phyloP scores from a whole-genome alignment of 1,140 invertebrate species.

The Sitophilus oryzae region DNA sequence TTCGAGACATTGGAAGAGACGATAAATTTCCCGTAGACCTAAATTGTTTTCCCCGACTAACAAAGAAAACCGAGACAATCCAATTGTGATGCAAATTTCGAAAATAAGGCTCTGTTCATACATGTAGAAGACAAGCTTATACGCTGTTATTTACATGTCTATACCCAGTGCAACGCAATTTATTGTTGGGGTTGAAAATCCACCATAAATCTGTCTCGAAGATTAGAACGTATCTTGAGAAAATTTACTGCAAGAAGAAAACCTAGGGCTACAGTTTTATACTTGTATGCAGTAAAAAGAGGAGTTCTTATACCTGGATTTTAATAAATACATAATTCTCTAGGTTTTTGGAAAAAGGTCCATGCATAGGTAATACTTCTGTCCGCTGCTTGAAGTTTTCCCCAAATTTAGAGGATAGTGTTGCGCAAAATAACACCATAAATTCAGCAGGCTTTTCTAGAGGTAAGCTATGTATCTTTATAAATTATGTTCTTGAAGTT shows the following conservation, averaged over 20 bases:
- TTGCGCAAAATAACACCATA: too few relatives aligned
- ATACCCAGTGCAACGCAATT: constrained; percentile 13
- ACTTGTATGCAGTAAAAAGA: background rate
- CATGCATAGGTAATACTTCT: too few relatives aligned
- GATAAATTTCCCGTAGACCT: constrained; percentile 16
- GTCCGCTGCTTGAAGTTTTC: too few relatives aligned
- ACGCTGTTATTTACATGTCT: constrained; percentile 17
- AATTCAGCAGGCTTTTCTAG: too few relatives aligned
- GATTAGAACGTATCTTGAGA: background rate
- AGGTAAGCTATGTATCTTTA: too few relatives aligned
- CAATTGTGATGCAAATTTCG: constrained; percentile 21
- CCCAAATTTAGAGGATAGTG: too few relatives aligned
- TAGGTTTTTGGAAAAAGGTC: background rate
- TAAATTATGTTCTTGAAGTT: too few relatives aligned
- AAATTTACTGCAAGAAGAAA: constrained; percentile 2
- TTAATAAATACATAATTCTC: constrained; percentile 1
- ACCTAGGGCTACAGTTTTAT: background rate
- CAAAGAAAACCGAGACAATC: constrained; percentile 22
- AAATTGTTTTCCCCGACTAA: constrained; percentile 20
- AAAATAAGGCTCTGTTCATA: constrained; percentile 22
- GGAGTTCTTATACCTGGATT: constrained; percentile 1
- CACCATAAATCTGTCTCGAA: background rate
- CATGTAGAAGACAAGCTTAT: constrained; percentile 15
- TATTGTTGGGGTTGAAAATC: constrained; percentile 12
- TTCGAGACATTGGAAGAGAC: background rate